A percentile compares a stretch with the other conserved stretches of the same genome.
phyloP scores from a whole-genome alignment of 2,113 vertebrate species.

The Xiphophorus couchianus region DNA sequence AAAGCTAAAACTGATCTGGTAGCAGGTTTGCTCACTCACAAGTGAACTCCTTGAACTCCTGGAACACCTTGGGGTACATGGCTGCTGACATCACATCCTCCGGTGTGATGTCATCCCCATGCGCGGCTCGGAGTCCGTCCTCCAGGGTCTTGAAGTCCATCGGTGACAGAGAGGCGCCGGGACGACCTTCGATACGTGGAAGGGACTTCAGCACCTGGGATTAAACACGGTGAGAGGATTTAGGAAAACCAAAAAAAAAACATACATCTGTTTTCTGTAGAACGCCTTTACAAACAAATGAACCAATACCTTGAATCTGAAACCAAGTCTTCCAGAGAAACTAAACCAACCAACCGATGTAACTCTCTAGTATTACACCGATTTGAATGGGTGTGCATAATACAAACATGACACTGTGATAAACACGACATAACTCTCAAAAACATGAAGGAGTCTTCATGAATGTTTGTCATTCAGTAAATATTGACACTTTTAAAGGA shows the following conservation, averaged over 20 bases:
- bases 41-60: constrained; percentile 89
- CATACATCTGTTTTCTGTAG: too few species aligned
- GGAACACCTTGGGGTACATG: constrained; percentile 93
- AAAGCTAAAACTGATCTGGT: not conserved
- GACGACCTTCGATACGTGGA: constrained; percentile 87
- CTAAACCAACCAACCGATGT: too few species aligned
- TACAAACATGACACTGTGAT: too few species aligned
- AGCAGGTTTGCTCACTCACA: constrained; percentile 34
- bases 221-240: not conserved
- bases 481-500: too few species aligned
- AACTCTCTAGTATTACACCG: too few species aligned
- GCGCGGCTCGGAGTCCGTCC: constrained; percentile 75
- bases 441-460: too few species aligned
- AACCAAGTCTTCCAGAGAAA: too few species aligned
- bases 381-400: too few species aligned
- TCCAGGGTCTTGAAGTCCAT: constrained; percentile 86
- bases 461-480: too few species aligned
- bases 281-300: too few species aligned
- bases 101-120: constrained; percentile 85
- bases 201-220: constrained; percentile 89
- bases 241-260: not conserved
- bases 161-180: constrained; percentile 85
- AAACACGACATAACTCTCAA: too few species aligned
- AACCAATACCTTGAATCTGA: too few species aligned
- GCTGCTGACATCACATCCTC: constrained; percentile 93